These are phyloP conservation scores for Stenichneumon culpator DNA, from an alignment of 2,888 invertebrate genomes.

Conservation along the genomic window DNA sequence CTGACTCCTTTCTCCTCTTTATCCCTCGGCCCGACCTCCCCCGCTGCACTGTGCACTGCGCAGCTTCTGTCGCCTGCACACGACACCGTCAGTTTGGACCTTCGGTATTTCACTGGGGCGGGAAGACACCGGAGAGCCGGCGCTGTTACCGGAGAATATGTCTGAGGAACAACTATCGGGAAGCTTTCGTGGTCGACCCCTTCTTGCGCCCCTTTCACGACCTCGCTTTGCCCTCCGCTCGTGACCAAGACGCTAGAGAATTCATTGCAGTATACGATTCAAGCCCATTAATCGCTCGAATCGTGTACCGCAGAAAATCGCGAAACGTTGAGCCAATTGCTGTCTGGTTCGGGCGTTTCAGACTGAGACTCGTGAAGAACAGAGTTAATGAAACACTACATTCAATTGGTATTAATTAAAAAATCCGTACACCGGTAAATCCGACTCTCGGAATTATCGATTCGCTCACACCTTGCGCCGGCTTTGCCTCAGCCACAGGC, in stretches of 20 bases:
- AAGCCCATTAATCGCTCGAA: conserved; percentile 43
- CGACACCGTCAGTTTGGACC: conserved; percentile 59
- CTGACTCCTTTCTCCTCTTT: conserved; percentile 24
- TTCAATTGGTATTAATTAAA: conserved; percentile 51
- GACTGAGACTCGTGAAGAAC: background rate
- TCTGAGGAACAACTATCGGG: conserved; percentile 22
- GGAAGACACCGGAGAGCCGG: conserved; percentile 26
- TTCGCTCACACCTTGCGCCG: conserved; percentile 6
- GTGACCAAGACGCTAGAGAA: background rate
- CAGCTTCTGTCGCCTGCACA: conserved; percentile 39
- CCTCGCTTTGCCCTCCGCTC: background rate
- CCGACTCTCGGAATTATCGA: conserved; percentile 39
- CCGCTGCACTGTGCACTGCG: conserved; percentile 23
- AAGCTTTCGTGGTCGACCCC: conserved; percentile 32
- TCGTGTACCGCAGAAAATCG: background rate
- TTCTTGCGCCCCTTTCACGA: conserved; percentile 11
- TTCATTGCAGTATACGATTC: conserved; percentile 37
- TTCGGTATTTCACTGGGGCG: conserved; percentile 51
- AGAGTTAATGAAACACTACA: conserved; percentile 37
- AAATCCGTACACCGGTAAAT: conserved; percentile 18
- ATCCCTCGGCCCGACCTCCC: conserved; percentile 24
- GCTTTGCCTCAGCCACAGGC: background rate
- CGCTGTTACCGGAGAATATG: conserved; percentile 31
- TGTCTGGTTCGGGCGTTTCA: background rate
- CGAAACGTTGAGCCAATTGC: background rate